Evolutionary conservation across 2,113 vertebrate species (phyloP), one percentile per base, ranked within the genome.

Genomic region (Pantherophis guttatus): DNA sequence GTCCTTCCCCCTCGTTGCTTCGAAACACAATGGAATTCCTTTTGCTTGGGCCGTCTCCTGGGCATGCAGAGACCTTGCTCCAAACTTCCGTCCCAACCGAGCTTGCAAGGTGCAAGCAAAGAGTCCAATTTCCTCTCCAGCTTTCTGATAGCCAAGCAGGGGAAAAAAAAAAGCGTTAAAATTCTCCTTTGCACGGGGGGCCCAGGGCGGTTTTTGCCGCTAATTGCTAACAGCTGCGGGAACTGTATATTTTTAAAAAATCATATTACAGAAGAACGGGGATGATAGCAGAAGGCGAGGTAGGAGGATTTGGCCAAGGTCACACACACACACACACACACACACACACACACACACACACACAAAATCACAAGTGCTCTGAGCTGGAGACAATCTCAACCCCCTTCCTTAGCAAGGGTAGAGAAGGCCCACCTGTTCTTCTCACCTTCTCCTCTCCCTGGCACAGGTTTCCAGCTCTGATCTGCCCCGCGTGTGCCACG

Each of bases 141-240:
- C n/a, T 17, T 75, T 24, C 52, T 2, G 39, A 12, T 9, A n/a
- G 54, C 50, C 70, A 39, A 58, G 75, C 75, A 33, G 33, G 33
- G 33, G 33, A 33, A 33, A 33, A 33, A 33, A 33, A 33, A 33
- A 90, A 93, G 44, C 7, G 92, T 93, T 93, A 93, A 93, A 50
- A 52, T 19, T 86, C 92, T 86, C 48, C 88, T 81, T 10, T 11
- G 75, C 44, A 11, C 21, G 75, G 65, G 92, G 92, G 88, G 70
- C 29, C 11, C 11, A 24, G 58, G 8, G 23, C 8, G 54, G 54
- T 52, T 93, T 75, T 55, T 8, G 6, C 62, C 52, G 53, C 88
- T 93, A 93, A 93, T 93, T 93, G 88, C 75, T 90, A 86, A 86
- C 92, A 93, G 92, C 92, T 93, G 92, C 48, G 13, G 53, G 70